Conservation (phyloP, 2,888 invertebrate species). For the Osmoderma eremita region DNA sequence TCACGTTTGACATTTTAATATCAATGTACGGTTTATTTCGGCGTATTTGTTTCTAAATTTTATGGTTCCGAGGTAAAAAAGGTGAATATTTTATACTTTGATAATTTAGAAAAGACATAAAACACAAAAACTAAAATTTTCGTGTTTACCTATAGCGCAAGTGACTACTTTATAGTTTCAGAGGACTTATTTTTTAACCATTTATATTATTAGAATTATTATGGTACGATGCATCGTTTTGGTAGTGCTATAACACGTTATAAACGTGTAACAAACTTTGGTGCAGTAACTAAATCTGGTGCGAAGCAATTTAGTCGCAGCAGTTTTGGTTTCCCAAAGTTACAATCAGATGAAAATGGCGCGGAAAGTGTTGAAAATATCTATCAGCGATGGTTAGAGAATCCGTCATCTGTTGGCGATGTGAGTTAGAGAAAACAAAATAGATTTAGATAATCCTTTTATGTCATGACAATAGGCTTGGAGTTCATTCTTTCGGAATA, state of each 20-base stretch:
- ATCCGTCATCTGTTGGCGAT: conserved; percentile 19
- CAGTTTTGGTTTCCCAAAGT: conserved; percentile 21
- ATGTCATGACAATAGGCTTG: conserved; percentile 12
- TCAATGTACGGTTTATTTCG: conserved; percentile 8
- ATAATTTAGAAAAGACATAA: too few relatives aligned
- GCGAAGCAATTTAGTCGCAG: neutral
- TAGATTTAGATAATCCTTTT: neutral
- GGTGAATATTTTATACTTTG: too few relatives aligned
- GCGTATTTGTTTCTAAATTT: neutral
- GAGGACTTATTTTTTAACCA: neutral
- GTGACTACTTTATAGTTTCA: too few relatives aligned
- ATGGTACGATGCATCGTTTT: conserved; percentile 8
- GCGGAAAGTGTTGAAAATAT: conserved; percentile 12
- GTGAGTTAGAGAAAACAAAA: neutral
- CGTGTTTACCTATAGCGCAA: too few relatives aligned
- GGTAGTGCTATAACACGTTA: neutral
- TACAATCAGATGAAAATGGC: neutral
- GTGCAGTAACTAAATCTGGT: neutral
- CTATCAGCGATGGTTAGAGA: conserved; percentile 16
- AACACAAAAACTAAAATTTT: too few relatives aligned
- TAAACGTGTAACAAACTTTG: neutral
- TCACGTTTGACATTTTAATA: conserved; percentile 15
- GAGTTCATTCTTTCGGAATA: conserved; percentile 22
- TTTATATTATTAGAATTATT: neutral
- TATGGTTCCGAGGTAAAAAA: neutral